Percentiles rank a stretch among this genome's conserved stretches.
Conservation (phyloP, 2,797 vertebrate genomes). For the Simalia tracyae region DNA sequence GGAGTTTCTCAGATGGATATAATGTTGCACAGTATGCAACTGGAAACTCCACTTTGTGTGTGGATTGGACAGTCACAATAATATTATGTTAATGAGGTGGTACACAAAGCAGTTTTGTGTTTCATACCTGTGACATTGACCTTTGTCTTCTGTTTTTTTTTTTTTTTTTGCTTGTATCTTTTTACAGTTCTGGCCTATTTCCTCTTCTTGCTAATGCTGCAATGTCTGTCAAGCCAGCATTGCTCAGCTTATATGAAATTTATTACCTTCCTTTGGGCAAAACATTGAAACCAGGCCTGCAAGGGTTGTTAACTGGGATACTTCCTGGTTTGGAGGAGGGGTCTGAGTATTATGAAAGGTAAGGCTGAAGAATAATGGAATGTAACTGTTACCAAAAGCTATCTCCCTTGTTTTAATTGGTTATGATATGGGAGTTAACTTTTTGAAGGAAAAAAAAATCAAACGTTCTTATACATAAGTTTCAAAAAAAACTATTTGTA, state of each 20-base stretch:
- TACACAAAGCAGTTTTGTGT: background rate
- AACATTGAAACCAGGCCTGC: conserved; percentile 96
- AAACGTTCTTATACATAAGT: background rate
- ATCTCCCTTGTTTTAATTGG: background rate
- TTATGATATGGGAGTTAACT: background rate
- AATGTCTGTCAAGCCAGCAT: conserved; percentile 97
- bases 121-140: background rate
- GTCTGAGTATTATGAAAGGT: conserved; percentile 98
- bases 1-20: background rate
- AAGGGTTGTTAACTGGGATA: conserved; percentile 94
- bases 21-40: background rate
- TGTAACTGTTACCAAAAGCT: background rate
- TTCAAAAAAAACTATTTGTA: background rate
- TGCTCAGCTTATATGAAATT: conserved; percentile 93
- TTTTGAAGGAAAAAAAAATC: background rate
- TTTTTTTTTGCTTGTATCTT: conserved; percentile 17
- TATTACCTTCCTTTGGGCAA: conserved; percentile 97
- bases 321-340: conserved; percentile 97
- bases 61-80: background rate
- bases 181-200: conserved; percentile 90
- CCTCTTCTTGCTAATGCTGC: conserved; percentile 97
- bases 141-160: background rate
- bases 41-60: background rate
- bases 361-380: conserved; percentile 35
- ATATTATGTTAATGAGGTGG: background rate